Conservation (phyloP, 2,888 invertebrate species). For the Agriotes lineatus region DNA sequence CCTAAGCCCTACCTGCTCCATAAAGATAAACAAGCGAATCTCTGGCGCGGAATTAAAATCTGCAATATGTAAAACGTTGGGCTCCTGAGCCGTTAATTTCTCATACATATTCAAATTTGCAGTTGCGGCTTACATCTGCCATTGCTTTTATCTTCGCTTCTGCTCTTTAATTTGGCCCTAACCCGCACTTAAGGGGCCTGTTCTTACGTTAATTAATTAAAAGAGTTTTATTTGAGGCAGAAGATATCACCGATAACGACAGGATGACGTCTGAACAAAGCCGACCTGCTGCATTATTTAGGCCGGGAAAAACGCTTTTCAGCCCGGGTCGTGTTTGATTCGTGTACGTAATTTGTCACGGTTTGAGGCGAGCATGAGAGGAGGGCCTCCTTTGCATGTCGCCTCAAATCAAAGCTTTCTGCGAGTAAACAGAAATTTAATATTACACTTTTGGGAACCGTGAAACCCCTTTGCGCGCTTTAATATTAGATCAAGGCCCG, state of each 20-base stretch:
- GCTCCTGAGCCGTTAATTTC: conserved; percentile 45
- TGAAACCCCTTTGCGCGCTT: too few relatives aligned
- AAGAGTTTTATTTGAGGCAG: conserved; percentile 17
- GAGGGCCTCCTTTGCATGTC: conserved; percentile 4
- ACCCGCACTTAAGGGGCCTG: conserved; percentile 32
- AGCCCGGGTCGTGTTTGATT: conserved; percentile 8
- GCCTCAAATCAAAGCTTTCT: conserved; percentile 2
- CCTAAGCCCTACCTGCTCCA: conserved; percentile 37
- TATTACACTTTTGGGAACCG: too few relatives aligned
- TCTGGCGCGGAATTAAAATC: conserved; percentile 39
- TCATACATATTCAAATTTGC: conserved; percentile 45
- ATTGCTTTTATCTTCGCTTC: conserved; percentile 42
- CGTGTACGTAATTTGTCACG: conserved; percentile 14
- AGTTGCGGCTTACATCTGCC: conserved; percentile 41
- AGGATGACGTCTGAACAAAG: conserved; percentile 10
- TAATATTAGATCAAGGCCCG: too few relatives aligned
- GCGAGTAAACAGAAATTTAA: neutral
- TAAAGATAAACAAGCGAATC: conserved; percentile 43
- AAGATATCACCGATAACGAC: conserved; percentile 19
- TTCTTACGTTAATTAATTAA: conserved; percentile 35
- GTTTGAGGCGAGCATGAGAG: conserved; percentile 2
- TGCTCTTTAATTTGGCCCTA: conserved; percentile 41
- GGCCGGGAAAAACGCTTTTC: conserved; percentile 1
- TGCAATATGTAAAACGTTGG: conserved; percentile 45
- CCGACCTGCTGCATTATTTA: conserved; percentile 3